Conservation (phyloP, 2,797 vertebrate species). For the Clarias pachynema region DNA sequence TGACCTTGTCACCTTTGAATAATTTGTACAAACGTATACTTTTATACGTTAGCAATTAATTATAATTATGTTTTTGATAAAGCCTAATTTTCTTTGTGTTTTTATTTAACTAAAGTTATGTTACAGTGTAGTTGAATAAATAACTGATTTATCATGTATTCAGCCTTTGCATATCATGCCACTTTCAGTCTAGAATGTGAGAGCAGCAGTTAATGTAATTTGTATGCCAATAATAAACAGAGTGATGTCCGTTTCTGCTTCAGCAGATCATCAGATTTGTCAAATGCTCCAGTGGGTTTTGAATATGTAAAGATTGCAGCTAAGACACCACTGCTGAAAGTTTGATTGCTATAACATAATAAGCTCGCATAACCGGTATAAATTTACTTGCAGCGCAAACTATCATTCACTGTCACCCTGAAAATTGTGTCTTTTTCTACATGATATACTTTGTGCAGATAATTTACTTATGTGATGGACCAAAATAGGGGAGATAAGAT, state of each 20-base stretch:
- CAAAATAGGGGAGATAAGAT: conserved; percentile 46
- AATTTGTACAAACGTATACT: not conserved
- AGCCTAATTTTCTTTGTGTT: not conserved
- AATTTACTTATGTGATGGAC: conserved; percentile 63
- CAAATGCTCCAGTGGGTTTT: conserved; percentile 74
- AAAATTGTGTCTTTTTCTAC: conserved; percentile 62
- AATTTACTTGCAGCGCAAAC: conserved; percentile 74
- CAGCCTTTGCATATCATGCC: conserved; percentile 28
- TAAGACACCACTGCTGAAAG: conserved; percentile 68
- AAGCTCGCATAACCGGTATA: conserved; percentile 74
- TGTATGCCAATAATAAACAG: conserved; percentile 76
- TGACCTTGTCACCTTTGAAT: not conserved
- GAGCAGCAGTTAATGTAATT: conserved; percentile 77
- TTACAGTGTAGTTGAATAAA: not conserved
- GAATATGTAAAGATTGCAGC: conserved; percentile 75
- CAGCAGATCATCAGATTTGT: conserved; percentile 75
- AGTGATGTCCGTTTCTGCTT: conserved; percentile 76
- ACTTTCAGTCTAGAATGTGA: conserved; percentile 59
- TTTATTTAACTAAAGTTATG: not conserved
- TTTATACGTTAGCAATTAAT: not conserved
- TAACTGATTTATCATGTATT: conserved; percentile 13
- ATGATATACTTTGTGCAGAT: conserved; percentile 68
- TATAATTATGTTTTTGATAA: not conserved
- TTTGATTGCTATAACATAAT: conserved; percentile 72
- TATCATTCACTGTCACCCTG: conserved; percentile 61